Conservation (phyloP, 2,113 vertebrate genomes). For the Polyodon spathula region DNA sequence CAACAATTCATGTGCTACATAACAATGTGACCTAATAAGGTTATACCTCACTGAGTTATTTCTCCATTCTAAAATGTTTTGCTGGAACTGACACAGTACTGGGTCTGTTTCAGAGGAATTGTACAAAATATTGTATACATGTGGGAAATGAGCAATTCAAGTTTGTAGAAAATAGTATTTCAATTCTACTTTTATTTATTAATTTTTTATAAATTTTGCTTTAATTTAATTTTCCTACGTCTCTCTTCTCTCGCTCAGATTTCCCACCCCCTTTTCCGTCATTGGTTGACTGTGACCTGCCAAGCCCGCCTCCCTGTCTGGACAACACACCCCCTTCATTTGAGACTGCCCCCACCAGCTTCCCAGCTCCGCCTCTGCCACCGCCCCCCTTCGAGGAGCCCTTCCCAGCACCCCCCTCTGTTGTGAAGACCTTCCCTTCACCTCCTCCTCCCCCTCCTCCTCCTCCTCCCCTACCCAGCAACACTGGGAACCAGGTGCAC, state of each 20-base stretch:
- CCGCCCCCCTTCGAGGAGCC: slow-evolving; percentile 77
- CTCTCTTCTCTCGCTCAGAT: slow-evolving; percentile 49
- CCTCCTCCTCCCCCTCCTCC: slow-evolving; percentile 56
- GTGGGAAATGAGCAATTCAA: not conserved
- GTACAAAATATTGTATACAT: no score
- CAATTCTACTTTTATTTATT: slow-evolving; percentile 27
- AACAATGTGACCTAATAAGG: no score
- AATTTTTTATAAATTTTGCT: not conserved
- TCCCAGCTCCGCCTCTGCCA: slow-evolving; percentile 77
- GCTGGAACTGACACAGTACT: no score
- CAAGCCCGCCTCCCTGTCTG: slow-evolving; percentile 71
- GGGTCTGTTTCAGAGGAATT: no score
- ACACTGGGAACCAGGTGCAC: slow-evolving; percentile 30
- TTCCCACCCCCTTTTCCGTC: slow-evolving; percentile 82
- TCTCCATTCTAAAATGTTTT: no score
- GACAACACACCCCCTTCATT: slow-evolving; percentile 50
- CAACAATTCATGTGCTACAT: no score
- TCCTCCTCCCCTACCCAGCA: slow-evolving; percentile 45
- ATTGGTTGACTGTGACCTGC: slow-evolving; percentile 62
- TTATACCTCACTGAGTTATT: no score
- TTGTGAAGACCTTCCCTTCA: slow-evolving; percentile 61
- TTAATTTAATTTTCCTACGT: not conserved
- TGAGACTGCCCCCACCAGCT: slow-evolving; percentile 68
- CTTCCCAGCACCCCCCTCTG: slow-evolving; percentile 63
- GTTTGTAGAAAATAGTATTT: not conserved